A percentile compares a stretch with the other conserved stretches of the same genome.
These are phyloP conservation scores for Melanerpes aurifrons DNA, from an alignment of 2,113 vertebrate genomes.

Conservation along the genomic window DNA sequence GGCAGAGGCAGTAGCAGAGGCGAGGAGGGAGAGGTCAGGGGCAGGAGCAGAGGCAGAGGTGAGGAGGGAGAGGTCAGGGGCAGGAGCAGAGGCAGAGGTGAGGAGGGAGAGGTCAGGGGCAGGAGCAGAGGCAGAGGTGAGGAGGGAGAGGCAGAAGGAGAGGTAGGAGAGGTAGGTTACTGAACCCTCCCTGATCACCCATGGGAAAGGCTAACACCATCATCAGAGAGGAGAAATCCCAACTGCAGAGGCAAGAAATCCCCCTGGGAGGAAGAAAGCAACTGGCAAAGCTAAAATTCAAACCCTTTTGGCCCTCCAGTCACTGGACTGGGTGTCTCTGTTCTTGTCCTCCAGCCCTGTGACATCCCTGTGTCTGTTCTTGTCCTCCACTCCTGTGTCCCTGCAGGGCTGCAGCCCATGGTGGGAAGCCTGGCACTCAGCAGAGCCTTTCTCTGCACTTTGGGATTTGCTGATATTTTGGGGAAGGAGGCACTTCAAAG, in stretches of 20 bases:
- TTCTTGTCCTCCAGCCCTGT: not conserved
- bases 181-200: not conserved
- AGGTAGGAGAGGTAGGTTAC: not conserved
- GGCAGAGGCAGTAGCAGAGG: too few species aligned
- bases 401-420: not conserved
- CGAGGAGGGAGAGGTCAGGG: too few species aligned
- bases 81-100: too few species aligned
- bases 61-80: too few species aligned
- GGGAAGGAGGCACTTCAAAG: not conserved
- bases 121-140: too few species aligned
- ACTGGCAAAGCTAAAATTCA: not conserved
- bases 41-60: too few species aligned
- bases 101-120: too few species aligned
- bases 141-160: too few species aligned
- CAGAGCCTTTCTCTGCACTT: not conserved
- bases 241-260: accelerated
- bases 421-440: not conserved
- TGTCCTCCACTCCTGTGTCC: too few species aligned
- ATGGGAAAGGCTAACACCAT: not conserved
- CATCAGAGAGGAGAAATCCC: not conserved
- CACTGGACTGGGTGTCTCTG: not conserved
- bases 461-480: not conserved
- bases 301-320: not conserved
- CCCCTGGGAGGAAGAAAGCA: not conserved
- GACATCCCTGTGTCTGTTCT: not conserved